These are phyloP conservation scores for Cebus imitator DNA, from an alignment of 2,113 vertebrate species.

Conservation along the genomic window DNA sequence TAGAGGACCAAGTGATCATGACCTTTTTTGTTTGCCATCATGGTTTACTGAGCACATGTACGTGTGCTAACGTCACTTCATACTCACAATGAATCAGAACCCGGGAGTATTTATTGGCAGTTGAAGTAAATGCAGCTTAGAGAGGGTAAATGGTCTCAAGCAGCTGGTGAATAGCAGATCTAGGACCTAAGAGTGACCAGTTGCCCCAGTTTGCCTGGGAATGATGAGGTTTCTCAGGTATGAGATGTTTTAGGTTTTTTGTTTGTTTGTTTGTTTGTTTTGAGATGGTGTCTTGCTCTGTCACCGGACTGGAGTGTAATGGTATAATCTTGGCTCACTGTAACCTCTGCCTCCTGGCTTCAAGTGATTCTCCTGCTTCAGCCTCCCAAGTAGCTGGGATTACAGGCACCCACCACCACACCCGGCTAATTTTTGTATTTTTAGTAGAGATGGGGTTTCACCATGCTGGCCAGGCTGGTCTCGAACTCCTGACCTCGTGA, in stretches of 20 bases:
- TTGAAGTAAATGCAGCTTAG: not conserved
- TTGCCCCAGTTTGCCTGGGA: not conserved
- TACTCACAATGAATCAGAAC: not conserved
- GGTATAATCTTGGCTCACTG: too few relatives aligned
- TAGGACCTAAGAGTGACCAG: not conserved
- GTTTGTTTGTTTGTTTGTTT: too few relatives aligned
- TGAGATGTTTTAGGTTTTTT: not conserved
- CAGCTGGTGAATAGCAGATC: not conserved
- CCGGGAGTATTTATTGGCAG: not conserved
- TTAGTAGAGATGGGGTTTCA: too few relatives aligned
- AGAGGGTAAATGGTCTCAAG: not conserved
- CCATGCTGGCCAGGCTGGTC: too few relatives aligned
- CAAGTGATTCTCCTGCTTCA: too few relatives aligned
- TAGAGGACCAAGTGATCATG: not conserved
- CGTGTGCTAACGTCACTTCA: not conserved
- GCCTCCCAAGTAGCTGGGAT: too few relatives aligned
- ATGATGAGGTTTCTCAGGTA: not conserved
- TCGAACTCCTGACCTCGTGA: too few relatives aligned
- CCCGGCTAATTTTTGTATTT: too few relatives aligned
- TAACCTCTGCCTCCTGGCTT: too few relatives aligned
- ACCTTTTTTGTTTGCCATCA: not conserved
- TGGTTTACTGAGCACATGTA: not conserved
- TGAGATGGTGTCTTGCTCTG: too few relatives aligned
- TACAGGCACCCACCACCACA: too few relatives aligned
- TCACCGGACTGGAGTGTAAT: too few relatives aligned